A percentile compares a stretch with the other conserved stretches of the same genome.
Conservation (phyloP, 2,888 invertebrate species). For the Cylloceria caligata region DNA sequence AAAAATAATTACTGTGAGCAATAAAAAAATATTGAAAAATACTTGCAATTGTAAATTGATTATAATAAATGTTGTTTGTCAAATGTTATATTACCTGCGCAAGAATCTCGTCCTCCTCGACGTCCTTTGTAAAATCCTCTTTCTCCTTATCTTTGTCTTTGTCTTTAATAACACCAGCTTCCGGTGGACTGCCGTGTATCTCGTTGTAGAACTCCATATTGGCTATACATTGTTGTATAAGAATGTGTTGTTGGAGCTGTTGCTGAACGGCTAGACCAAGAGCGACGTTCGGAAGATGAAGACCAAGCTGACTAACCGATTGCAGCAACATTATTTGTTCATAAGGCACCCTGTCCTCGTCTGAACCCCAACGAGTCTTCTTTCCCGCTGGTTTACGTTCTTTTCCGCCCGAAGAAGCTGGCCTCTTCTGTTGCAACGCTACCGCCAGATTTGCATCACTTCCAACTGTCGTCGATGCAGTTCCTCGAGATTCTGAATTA, state of each 20-base stretch:
- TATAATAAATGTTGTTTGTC: no score
- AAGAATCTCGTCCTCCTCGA: conserved; percentile 75
- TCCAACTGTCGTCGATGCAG: conserved; percentile 7
- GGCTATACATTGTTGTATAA: conserved; percentile 71
- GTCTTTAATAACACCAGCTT: conserved; percentile 62
- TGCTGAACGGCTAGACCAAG: conserved; percentile 80
- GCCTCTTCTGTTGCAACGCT: conserved; percentile 71
- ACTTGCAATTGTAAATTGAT: not conserved
- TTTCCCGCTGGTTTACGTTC: conserved; percentile 82
- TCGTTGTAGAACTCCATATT: conserved; percentile 77
- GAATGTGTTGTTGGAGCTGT: conserved; percentile 75
- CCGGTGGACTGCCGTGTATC: conserved; percentile 66
- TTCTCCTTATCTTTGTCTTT: conserved; percentile 71
- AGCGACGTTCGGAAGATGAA: conserved; percentile 80
- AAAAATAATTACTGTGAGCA: no score
- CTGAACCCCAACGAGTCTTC: conserved; percentile 83
- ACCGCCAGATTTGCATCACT: conserved; percentile 49
- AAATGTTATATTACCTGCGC: conserved; percentile 71
- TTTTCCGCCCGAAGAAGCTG: conserved; percentile 67
- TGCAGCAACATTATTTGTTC: conserved; percentile 83
- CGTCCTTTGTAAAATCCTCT: conserved; percentile 76
- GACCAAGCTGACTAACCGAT: conserved; percentile 81
- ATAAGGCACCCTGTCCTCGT: conserved; percentile 82
- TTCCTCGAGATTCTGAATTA: conserved; percentile 47
- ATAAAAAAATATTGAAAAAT: no score